Conservation (phyloP, 2,888 invertebrate genomes). For the Liodrosophila aerea region DNA sequence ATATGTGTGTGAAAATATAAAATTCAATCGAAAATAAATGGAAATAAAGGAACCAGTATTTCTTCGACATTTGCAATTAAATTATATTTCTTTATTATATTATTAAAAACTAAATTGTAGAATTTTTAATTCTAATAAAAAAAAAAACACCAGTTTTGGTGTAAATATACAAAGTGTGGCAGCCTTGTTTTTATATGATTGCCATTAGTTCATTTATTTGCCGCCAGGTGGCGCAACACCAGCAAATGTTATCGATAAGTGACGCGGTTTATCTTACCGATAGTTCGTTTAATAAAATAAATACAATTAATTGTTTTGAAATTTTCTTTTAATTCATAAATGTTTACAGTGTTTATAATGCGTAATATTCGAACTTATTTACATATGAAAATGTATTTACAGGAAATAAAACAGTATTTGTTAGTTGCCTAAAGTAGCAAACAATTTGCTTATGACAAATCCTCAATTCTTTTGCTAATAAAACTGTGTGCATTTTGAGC, state of each 20-base stretch:
- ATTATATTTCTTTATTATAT: no score
- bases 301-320: conserved; percentile 1
- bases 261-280: no score
- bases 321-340: conserved; percentile 53
- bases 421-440: conserved; percentile 68
- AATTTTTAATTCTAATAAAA: no score
- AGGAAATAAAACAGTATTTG: conserved; percentile 58
- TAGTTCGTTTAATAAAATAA: conserved; percentile 13
- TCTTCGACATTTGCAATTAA: no score
- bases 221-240: no score
- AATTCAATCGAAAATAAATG: no score
- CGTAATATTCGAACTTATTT: conserved; percentile 65
- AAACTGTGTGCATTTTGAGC: conserved; percentile 35
- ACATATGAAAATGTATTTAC: conserved; percentile 72
- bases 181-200: no score
- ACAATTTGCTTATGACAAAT: conserved; percentile 65
- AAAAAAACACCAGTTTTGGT: no score
- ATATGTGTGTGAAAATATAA: background rate
- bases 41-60: background rate
- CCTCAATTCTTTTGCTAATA: conserved; percentile 27
- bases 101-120: no score
- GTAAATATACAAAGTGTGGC: no score
- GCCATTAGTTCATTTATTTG: no score
- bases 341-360: conserved; percentile 49
- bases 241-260: background rate